Conservation (phyloP, 2,113 vertebrate species). For the Ciconia boyciana region DNA sequence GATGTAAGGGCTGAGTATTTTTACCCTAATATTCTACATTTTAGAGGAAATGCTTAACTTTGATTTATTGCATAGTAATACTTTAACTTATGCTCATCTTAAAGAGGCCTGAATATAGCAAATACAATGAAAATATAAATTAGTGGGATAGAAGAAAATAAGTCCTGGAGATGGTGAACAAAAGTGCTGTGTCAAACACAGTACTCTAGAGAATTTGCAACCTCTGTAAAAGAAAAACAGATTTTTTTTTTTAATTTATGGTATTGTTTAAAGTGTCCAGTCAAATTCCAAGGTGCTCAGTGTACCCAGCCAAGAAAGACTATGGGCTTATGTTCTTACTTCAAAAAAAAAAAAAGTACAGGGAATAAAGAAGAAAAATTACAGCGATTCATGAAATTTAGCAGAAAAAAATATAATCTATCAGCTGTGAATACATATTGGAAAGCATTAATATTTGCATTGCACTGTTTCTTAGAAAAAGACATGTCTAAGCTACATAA, state of each 20-base stretch:
- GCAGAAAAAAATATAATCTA: neutral
- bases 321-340: neutral
- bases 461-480: neutral
- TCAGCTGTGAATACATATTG: neutral
- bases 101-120: neutral
- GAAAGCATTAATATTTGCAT: neutral
- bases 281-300: neutral
- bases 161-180: neutral
- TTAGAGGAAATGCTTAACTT: neutral
- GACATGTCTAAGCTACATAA: constrained; percentile 12
- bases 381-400: neutral
- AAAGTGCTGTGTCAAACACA: neutral
- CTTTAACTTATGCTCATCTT: neutral
- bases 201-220: neutral
- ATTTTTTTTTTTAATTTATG: neutral
- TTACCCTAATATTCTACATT: neutral
- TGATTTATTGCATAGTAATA: neutral
- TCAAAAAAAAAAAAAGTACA: neutral
- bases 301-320: neutral
- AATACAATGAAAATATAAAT: neutral
- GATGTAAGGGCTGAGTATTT: neutral
- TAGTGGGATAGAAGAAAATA: neutral
- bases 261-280: neutral
- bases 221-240: neutral
- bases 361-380: neutral